Conservation (phyloP, 2,888 invertebrate genomes). For the Eupithecia subfuscata region DNA sequence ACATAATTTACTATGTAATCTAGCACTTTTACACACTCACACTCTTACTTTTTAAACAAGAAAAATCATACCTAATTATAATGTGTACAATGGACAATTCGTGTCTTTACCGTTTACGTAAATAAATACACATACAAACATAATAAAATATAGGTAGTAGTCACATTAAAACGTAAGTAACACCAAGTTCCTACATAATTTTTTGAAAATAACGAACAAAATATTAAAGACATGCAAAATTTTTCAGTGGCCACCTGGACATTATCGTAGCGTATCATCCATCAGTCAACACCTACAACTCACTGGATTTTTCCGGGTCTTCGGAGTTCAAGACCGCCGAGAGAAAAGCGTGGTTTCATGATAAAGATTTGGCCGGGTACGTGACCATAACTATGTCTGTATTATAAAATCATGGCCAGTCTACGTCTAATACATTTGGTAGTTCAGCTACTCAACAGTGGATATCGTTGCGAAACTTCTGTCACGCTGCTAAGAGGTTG, state of each 20-base stretch:
- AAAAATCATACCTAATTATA: no score
- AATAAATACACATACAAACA: no score
- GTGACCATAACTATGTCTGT: conserved; percentile 18
- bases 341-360: conserved; percentile 74
- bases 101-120: no score
- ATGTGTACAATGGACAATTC: no score
- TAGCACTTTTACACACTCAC: no score
- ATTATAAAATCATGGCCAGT: background rate
- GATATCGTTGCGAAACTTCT: conserved; percentile 8
- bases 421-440: background rate
- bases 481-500: background rate
- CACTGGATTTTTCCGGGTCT: conserved; percentile 71
- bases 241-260: conserved; percentile 83
- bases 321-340: conserved; percentile 74
- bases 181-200: no score
- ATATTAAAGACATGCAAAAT: background rate
- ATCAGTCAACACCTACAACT: conserved; percentile 81
- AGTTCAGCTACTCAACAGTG: conserved; percentile 5
- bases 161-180: conserved; percentile 22
- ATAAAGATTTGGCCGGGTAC: conserved; percentile 81
- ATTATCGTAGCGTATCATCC: conserved; percentile 87
- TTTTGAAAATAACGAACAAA: background rate
- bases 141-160: no score
- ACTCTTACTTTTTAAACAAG: no score
- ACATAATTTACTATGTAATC: no score